Evolutionary conservation across 2,113 vertebrate species (phyloP).

Genomic region (Setophaga petechia): DNA sequence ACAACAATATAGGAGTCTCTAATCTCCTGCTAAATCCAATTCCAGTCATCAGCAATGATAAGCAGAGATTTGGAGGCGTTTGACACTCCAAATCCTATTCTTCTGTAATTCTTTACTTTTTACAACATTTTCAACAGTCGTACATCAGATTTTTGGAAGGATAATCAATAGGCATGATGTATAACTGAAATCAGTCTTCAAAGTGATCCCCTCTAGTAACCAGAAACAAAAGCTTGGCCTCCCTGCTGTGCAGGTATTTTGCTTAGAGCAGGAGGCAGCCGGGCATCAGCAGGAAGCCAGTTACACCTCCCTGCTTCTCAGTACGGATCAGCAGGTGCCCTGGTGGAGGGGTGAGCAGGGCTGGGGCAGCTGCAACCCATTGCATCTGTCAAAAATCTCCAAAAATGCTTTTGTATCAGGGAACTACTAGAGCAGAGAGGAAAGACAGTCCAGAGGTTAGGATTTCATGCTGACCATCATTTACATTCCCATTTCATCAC

Average conservation of each 20-base stretch:
- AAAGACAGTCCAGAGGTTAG: not conserved
- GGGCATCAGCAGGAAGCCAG: constrained; percentile 33
- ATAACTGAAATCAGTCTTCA: constrained; percentile 68
- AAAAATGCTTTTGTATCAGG: not conserved
- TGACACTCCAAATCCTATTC: constrained; percentile 62
- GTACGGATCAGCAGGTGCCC: not conserved
- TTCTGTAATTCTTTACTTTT: constrained; percentile 67
- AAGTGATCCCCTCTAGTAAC: constrained; percentile 61
- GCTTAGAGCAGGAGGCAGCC: constrained; percentile 33
- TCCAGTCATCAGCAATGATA: constrained; percentile 63
- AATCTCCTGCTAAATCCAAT: constrained; percentile 67
- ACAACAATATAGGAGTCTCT: constrained; percentile 66
- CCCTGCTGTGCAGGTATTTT: constrained; percentile 55
- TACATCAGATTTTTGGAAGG: constrained; percentile 70
- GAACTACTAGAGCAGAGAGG: not conserved
- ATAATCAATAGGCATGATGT: constrained; percentile 63
- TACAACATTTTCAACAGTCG: constrained; percentile 58
- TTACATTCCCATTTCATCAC: not conserved
- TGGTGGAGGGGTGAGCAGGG: not conserved
- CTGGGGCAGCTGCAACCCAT: not conserved
- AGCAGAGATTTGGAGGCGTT: constrained; percentile 63
- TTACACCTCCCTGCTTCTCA: constrained; percentile 42
- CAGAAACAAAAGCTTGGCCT: constrained; percentile 63
- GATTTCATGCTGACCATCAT: not conserved
- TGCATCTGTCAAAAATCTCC: constrained; percentile 14